Base-by-base conservation (phyloP, 2,888 invertebrate genomes). In the Zelleria hepariella region DNA sequence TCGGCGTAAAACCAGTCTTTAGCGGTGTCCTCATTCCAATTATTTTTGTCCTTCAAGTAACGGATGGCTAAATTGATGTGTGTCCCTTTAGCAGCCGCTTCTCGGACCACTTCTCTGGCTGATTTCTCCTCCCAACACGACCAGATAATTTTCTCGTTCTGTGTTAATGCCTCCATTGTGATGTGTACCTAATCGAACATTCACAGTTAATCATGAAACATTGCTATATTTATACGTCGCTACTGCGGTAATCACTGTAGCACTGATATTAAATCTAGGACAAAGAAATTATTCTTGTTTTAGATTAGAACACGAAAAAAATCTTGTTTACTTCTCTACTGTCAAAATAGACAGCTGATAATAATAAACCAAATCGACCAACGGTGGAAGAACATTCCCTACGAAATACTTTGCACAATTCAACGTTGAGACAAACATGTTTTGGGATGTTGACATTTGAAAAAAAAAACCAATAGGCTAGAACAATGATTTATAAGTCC, bases 41-140 rank as follows among this genome's bases (percentile, higher is more conserved):
- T 80, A 71, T 90, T 91, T 68, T 91, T 89, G 51, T 76, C 74
- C 66, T 90, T 86, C 21, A 93, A 76, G 75, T 91, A 93, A 66
- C 85, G 88, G 58, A 91, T 75, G 49, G 92, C 92, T 59, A 93
- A 74, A 42, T 83, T 78, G 54, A 93, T 88, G 67, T 92, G 91
- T 26, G 90, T 90, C 20, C 93, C 93, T 73, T 93, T 93, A 1
- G 91, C 91, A 27, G 92, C 93, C 15, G 93, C 92, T 74, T 93
- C 93, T 66, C 93, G 82, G 0, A 91, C 91, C 52, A 93, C 91
- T 77, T 93, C 93, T 69, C 91, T 82, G 32, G 91, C 86, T 49
- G 91, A 90, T 66, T 92, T 90, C 59, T 81, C 86, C 62, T 90
- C 89, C 93, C 93, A 93, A 65, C 91, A 92, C 58, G 87, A 85